These are phyloP conservation scores for Callipepla squamata DNA, from an alignment of 2,113 vertebrate genomes.

Conservation along the genomic window DNA sequence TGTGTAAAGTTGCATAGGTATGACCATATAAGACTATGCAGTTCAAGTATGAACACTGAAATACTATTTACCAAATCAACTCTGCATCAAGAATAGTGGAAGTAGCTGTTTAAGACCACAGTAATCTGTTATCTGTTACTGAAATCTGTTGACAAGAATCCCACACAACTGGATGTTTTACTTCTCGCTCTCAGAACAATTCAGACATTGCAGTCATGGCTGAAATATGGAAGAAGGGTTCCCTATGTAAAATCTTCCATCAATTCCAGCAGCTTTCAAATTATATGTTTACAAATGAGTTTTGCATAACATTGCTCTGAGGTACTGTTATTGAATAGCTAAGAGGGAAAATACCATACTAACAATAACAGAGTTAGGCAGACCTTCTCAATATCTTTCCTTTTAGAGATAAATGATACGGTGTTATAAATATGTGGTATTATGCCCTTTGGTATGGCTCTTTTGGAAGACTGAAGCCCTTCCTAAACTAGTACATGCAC, in stretches of 20 bases:
- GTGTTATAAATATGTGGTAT: background rate
- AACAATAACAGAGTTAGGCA: background rate
- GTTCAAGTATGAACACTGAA: background rate
- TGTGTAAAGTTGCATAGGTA: background rate
- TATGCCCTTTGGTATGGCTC: background rate
- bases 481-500: background rate
- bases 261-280: constrained; percentile 8
- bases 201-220: background rate
- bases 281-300: background rate
- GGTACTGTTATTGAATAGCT: background rate
- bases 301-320: background rate
- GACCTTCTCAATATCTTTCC: background rate
- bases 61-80: background rate
- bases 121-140: background rate
- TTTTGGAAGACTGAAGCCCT: background rate
- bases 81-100: background rate
- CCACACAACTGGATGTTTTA: background rate
- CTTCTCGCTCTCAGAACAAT: background rate
- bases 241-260: background rate
- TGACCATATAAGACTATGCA: background rate
- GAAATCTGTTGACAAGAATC: background rate
- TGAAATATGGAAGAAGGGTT: background rate
- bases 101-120: background rate
- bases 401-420: background rate
- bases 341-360: constrained; percentile 4